Conservation (phyloP, 2,113 vertebrate species). For the Xenus cinereus region DNA sequence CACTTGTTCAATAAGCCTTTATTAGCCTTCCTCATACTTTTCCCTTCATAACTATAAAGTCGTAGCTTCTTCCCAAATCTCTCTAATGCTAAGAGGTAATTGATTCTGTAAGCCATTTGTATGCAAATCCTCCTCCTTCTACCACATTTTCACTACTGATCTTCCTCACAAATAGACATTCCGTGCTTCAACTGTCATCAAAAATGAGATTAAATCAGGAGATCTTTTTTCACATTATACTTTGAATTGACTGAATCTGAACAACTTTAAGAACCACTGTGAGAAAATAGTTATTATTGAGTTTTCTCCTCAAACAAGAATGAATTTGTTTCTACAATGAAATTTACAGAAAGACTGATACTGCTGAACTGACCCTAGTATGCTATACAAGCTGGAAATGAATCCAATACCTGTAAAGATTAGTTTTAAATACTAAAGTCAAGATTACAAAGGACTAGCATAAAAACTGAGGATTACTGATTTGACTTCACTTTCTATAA, state of each 20-base stretch:
- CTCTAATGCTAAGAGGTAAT: conserved; percentile 21
- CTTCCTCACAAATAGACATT: conserved; percentile 12
- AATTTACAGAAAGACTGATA: background rate
- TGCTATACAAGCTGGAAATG: background rate
- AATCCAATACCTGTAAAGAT: background rate
- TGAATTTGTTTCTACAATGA: background rate
- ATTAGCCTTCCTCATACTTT: conserved; percentile 11
- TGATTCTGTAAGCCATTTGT: conserved; percentile 32
- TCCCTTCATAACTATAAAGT: background rate
- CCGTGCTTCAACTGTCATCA: conserved; percentile 3
- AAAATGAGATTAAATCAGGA: conserved; percentile 44
- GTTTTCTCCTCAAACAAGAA: conserved; percentile 14
- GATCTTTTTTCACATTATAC: conserved; percentile 12
- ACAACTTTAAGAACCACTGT: background rate
- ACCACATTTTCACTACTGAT: background rate
- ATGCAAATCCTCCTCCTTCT: conserved; percentile 46
- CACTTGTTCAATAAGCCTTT: conserved; percentile 26
- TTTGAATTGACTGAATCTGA: conserved; percentile 10
- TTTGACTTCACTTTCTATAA: background rate
- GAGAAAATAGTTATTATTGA: background rate
- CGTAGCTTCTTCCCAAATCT: conserved; percentile 22
- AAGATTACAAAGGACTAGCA: background rate
- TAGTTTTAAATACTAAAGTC: background rate
- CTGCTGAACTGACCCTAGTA: background rate
- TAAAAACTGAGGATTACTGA: background rate